Evolutionary conservation across 64 coral and sea anemone genomes (phyloP), one percentile per base, ranked within the genome.

Genomic region (Montipora foliosa): DNA sequence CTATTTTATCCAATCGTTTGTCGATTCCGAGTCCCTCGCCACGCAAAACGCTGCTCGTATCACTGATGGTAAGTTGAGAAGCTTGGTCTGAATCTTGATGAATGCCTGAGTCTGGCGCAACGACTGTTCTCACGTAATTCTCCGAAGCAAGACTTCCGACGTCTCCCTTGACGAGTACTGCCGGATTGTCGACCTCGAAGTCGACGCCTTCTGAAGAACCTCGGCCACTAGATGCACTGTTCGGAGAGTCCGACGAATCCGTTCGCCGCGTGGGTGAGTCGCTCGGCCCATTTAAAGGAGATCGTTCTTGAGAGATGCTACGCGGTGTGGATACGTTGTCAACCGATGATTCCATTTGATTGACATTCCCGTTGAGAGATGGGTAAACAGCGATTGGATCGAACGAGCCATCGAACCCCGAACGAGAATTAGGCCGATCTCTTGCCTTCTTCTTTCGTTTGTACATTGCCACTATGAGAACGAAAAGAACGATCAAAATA

Each of bases 31-130:
- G 78, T 0, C 71, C 91, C 17, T 96, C 93, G 16, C 57, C 85
- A 8, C 95, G 93, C 29, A 95, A 81, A 21, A 98, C 95, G 37
- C 89, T 93, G 68, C 92, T 94, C 2, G 89, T 92, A 51, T 98
- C 96, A 66, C 96, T 98, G 75, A 98, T 91, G 2, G 96, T 98
- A 20, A 98, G 79, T 74, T 98, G 96, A 14, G 96, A 98, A 58
- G 95, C 94, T 85, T 92, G 96, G 45, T 98, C 96, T 82, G 85
- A 85, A 74, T 98, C 93, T 24, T 91, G 93, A 8, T 98, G 96
- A 89, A 98, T 98, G 6, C 96, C 96, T 3, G 96, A 98, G 44
- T 98, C 96, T 14, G 96, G 87, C 12, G 90, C 92, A 9, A 89
- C 67, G 2, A 93, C 77, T n/a, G 87, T 94, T 68, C 89, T 93